A percentile compares a stretch with the other conserved stretches of the same genome.
phyloP scores from a whole-genome alignment of 2,113 vertebrate species.

The Pangasianodon gigas region DNA sequence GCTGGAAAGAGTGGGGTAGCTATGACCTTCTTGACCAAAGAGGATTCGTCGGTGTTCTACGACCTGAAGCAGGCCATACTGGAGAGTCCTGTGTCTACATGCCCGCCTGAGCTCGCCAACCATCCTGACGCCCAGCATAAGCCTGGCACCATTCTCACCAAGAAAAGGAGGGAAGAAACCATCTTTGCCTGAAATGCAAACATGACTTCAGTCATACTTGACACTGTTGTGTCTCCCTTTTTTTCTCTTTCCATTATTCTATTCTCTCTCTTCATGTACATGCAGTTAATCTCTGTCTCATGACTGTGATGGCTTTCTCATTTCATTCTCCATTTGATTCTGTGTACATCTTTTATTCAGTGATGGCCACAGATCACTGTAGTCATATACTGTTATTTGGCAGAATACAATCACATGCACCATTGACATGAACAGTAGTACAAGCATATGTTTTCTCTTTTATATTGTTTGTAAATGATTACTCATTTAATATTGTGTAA shows the following conservation, averaged over 20 bases:
- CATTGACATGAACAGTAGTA: not conserved
- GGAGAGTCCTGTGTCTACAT: slow-evolving; percentile 94
- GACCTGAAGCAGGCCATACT: slow-evolving; percentile 97
- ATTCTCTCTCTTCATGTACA: not conserved
- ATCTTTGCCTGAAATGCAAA: slow-evolving; percentile 86
- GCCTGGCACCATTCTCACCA: slow-evolving; percentile 97
- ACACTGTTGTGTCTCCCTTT: not conserved
- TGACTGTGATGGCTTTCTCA: not conserved
- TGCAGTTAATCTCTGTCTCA: not conserved
- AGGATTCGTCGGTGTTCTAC: slow-evolving; percentile 93
- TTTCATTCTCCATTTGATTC: not conserved
- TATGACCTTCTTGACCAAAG: slow-evolving; percentile 97
- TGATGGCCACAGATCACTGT: not conserved
- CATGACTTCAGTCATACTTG: not conserved
- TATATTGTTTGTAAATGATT: slow-evolving; percentile 7
- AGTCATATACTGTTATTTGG: not conserved
- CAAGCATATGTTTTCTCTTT: slow-evolving; percentile 36
- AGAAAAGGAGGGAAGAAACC: slow-evolving; percentile 96
- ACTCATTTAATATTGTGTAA: slow-evolving; percentile 44
- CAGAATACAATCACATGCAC: not conserved
- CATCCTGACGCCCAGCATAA: slow-evolving; percentile 98
- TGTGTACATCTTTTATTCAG: not conserved
- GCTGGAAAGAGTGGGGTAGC: slow-evolving; percentile 96
- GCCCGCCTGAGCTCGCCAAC: slow-evolving; percentile 92
- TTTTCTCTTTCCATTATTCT: not conserved